These are phyloP conservation scores for Pteruthius melanotis DNA, from an alignment of 2,113 vertebrate species.

Conservation along the genomic window DNA sequence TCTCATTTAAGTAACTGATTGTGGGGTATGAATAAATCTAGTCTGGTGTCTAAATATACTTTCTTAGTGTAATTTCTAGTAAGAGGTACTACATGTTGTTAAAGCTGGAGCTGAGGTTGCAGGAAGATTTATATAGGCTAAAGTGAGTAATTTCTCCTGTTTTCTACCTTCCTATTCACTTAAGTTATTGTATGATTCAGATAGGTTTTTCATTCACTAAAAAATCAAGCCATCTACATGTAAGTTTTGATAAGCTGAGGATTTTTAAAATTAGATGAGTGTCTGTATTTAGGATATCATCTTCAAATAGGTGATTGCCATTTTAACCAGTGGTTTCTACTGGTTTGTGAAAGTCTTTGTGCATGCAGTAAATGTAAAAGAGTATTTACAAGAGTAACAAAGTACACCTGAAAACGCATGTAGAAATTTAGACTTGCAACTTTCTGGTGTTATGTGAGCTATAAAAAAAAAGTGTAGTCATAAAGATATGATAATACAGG, in stretches of 20 bases:
- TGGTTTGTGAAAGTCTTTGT: background rate
- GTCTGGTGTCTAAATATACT: background rate
- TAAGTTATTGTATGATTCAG: background rate
- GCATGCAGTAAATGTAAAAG: background rate
- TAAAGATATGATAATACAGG: background rate
- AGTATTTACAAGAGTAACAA: background rate
- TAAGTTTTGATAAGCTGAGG: background rate
- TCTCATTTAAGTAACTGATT: background rate
- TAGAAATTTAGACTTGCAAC: background rate
- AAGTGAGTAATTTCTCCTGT: background rate
- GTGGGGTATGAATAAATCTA: background rate
- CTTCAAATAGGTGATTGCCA: background rate
- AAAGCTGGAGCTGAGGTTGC: background rate
- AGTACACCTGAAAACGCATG: background rate
- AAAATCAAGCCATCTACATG: background rate
- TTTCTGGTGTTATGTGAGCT: background rate
- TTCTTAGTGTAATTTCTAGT: background rate
- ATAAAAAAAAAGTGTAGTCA: background rate
- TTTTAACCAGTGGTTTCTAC: background rate
- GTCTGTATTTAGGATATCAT: background rate
- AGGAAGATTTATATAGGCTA: background rate
- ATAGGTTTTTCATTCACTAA: background rate
- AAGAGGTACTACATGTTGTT: background rate
- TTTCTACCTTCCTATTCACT: background rate
- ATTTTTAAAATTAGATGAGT: background rate